A percentile compares a stretch with the other conserved stretches of the same genome.
These are phyloP conservation scores for Apamea monoglypha DNA, from an alignment of 2,888 invertebrate genomes.

Conservation along the genomic window DNA sequence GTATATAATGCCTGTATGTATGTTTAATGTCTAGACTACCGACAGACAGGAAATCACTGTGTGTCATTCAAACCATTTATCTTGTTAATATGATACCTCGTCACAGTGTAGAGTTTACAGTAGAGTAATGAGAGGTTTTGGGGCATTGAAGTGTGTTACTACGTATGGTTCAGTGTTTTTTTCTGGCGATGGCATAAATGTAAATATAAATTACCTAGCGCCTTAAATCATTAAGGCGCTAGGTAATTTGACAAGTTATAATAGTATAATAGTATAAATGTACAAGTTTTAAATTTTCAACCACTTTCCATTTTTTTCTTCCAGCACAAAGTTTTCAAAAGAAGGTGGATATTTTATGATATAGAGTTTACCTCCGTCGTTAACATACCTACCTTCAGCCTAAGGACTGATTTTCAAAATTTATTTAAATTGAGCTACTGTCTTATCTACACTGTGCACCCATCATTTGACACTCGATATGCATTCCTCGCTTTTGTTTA, in stretches of 20 bases:
- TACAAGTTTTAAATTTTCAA: too few species aligned
- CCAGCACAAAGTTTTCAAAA: background rate
- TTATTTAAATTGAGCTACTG: conserved; percentile 25
- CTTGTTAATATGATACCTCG: conserved; percentile 63
- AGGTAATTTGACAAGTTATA: too few species aligned
- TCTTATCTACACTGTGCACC: conserved; percentile 25
- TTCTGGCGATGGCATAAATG: background rate
- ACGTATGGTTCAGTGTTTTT: background rate
- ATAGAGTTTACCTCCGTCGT: background rate
- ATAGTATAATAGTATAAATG: too few species aligned
- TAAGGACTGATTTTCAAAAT: background rate
- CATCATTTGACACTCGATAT: conserved; percentile 62
- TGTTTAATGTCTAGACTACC: conserved; percentile 70
- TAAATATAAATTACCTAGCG: background rate
- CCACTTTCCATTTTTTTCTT: too few species aligned
- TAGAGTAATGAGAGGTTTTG: conserved; percentile 16
- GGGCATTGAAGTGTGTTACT: background rate
- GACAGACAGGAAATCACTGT: conserved; percentile 71
- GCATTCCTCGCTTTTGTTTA: conserved; percentile 66
- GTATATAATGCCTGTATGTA: conserved; percentile 23
- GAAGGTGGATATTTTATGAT: background rate
- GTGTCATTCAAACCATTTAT: conserved; percentile 64
- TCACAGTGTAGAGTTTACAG: conserved; percentile 56
- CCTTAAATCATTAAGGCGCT: too few species aligned
- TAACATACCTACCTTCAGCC: background rate